Evolutionary conservation across 2,113 vertebrate genomes (phyloP), one percentile per base, ranked within the genome.

Genomic region (Phrynosoma platyrhinos): DNA sequence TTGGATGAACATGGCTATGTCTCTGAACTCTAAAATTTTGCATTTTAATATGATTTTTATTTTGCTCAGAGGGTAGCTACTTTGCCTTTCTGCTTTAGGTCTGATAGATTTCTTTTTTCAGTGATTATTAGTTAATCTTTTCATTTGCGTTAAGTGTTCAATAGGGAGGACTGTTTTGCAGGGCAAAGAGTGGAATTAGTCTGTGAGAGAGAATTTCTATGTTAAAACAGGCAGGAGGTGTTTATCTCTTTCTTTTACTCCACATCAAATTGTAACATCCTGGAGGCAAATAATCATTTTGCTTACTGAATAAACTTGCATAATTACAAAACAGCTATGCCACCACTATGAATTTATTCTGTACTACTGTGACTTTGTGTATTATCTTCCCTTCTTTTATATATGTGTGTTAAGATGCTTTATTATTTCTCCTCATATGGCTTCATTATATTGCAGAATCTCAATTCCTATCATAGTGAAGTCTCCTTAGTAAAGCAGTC

Each of bases 371-470:
- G 75, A 27, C 82, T 82, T 92, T 9, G 25, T 47, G 2, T 52
- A 36, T 91, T 53, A 85, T 80, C 72, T 85, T 68, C 23, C 40
- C 64, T 84, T 84, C 82, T 75, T 47, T 91, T 92, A n/a, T 42
- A 40, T 27, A 27, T 68, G 62, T 36, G 40, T 82, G 64, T 30
- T 82, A 27, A 23, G 10, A 25, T 40, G 20, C 64, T 82, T 82
- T 58, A 23, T 66, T 40, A 66, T 5, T 16, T 20, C 30, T n/a
- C 32, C 30, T 80, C 53, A 32, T 21, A n/a, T n/a, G 18, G n/a
- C 53, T 62, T 71, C 68, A 71, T 71, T 30, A 71, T 71, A 32
- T 8, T 16, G 20, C 30, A 32, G 79, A 58, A 7, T 80, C 30
- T 20, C 30, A 80, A 80, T 62, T 32, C 16, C 76, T 47, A 18